Conservation (phyloP, 2,113 vertebrate species). For the Nothobranchius kuhntae region DNA sequence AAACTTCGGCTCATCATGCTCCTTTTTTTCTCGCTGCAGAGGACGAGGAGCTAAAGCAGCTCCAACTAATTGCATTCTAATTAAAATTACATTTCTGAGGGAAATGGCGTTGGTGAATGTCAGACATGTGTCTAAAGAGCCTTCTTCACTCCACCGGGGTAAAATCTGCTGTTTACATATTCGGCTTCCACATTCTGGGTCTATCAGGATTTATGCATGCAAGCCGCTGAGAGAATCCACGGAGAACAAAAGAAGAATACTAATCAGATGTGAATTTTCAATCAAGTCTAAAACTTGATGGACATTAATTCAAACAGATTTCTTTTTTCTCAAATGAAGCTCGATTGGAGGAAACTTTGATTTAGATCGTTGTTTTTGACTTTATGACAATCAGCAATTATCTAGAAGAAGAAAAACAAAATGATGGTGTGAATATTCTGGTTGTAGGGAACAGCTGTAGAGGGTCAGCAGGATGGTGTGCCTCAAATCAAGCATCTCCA, state of each 20-base stretch:
- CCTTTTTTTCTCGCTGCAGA: slow-evolving; percentile 36
- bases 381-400: slow-evolving; percentile 22
- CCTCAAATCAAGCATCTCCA: slow-evolving; percentile 53
- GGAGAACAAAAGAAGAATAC: slow-evolving; percentile 65
- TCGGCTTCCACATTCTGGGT: slow-evolving; percentile 53
- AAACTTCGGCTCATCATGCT: slow-evolving; percentile 42
- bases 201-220: slow-evolving; percentile 50
- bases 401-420: slow-evolving; percentile 13
- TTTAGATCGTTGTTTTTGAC: slow-evolving; percentile 23
- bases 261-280: slow-evolving; percentile 70
- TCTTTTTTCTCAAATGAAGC: slow-evolving; percentile 10
- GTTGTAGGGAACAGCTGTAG: slow-evolving; percentile 55
- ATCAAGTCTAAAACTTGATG: slow-evolving; percentile 56
- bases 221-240: slow-evolving; percentile 66
- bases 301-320: slow-evolving; percentile 39
- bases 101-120: slow-evolving; percentile 69
- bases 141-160: slow-evolving; percentile 44
- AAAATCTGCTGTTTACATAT: slow-evolving; percentile 65
- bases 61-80: slow-evolving; percentile 75
- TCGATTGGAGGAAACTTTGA: slow-evolving; percentile 19
- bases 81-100: slow-evolving; percentile 76
- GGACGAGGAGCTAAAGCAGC: slow-evolving; percentile 20
- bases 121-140: slow-evolving; percentile 72
- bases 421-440: slow-evolving; percentile 38
- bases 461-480: slow-evolving; percentile 47